phyloP scores from a whole-genome alignment of 2,888 invertebrate species.

The Opisthograptis luteolata region DNA sequence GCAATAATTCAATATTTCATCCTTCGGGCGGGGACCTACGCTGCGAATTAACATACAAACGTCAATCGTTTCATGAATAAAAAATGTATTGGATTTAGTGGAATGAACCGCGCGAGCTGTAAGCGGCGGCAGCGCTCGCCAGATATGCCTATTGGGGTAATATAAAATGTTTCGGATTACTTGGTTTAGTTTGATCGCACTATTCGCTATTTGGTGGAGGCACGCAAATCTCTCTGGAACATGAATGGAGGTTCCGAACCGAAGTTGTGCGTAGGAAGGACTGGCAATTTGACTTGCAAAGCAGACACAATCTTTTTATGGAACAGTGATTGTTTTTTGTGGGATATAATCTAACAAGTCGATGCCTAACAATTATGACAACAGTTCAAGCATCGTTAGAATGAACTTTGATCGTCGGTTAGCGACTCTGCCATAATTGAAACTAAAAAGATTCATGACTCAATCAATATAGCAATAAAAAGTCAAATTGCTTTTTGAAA shows the following conservation, averaged over 20 bases:
- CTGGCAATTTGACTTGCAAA: slow-evolving; percentile 27
- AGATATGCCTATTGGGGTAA: slow-evolving; percentile 69
- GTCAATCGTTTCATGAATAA: slow-evolving; percentile 85
- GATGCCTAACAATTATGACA: slow-evolving; percentile 1
- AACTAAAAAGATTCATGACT: too few species aligned
- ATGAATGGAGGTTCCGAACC: slow-evolving; percentile 28
- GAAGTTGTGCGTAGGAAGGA: slow-evolving; percentile 21
- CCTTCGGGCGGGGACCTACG: slow-evolving; percentile 77
- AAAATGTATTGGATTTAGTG: slow-evolving; percentile 84
- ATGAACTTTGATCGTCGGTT: background rate
- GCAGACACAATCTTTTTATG: slow-evolving; percentile 22
- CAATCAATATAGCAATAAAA: too few species aligned
- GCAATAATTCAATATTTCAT: slow-evolving; percentile 84
- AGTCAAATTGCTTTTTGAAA: too few species aligned
- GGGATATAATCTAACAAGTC: slow-evolving; percentile 5
- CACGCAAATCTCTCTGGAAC: slow-evolving; percentile 54
- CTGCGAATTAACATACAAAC: slow-evolving; percentile 83
- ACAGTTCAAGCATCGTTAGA: too few species aligned
- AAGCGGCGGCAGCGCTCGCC: slow-evolving; percentile 61
- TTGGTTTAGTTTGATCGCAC: slow-evolving; percentile 57
- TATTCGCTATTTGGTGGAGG: slow-evolving; percentile 53
- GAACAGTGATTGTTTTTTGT: slow-evolving; percentile 10
- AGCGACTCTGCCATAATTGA: background rate
- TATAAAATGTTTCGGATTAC: slow-evolving; percentile 68
- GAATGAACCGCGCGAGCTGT: slow-evolving; percentile 74